Evolutionary conservation across 1,140 invertebrate species (phyloP).

Genomic region (Aleiodes sp.): DNA sequence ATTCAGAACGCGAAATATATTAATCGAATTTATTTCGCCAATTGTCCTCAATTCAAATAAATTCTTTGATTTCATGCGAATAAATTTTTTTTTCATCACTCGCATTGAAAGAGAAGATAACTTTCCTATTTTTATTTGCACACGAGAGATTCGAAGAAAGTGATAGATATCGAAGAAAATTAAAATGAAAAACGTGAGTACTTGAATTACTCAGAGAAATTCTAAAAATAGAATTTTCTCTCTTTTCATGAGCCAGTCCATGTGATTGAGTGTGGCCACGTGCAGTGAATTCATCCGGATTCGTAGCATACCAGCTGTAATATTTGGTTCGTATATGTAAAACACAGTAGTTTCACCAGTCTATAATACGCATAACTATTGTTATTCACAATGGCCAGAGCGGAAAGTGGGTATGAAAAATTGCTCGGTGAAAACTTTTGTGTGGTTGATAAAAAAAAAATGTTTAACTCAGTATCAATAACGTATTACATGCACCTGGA

Average conservation of each 20-base stretch:
- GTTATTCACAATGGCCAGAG: neutral
- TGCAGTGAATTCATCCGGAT: neutral
- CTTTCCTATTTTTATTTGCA: constrained; percentile 18
- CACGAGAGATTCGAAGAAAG: constrained; percentile 1
- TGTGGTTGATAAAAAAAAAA: neutral
- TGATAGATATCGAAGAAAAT: constrained; percentile 7
- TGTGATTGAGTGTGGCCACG: neutral
- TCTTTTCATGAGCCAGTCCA: neutral
- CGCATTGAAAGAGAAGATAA: neutral
- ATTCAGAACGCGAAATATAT: neutral
- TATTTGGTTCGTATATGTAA: neutral
- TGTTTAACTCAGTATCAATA: constrained; percentile 12
- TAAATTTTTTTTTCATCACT: too few relatives aligned
- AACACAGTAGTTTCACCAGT: neutral
- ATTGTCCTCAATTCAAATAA: too few relatives aligned
- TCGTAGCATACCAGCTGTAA: neutral
- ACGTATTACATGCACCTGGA: neutral
- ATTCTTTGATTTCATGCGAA: too few relatives aligned
- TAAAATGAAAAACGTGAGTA: neutral
- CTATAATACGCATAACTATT: neutral
- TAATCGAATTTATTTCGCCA: too few relatives aligned
- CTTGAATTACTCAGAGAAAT: neutral
- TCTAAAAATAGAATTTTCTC: neutral
- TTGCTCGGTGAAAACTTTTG: neutral
- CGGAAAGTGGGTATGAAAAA: constrained; percentile 18